Conservation (phyloP, 2,113 vertebrate species). For the Poeciliopsis turrubarensis region DNA sequence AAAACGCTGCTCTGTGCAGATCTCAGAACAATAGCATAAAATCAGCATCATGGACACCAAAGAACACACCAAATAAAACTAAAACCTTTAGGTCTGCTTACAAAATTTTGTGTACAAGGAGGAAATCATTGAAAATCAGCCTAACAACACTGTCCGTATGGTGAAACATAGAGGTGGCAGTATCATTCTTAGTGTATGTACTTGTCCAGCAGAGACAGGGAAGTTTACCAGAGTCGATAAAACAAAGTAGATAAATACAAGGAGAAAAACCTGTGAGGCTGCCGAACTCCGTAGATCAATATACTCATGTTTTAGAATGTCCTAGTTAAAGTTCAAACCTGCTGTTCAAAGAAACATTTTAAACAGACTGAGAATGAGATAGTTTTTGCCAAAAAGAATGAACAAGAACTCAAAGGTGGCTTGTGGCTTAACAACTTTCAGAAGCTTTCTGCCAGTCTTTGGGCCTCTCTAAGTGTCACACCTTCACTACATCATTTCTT, state of each 20-base stretch:
- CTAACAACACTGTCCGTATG: not conserved
- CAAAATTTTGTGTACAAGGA: no score
- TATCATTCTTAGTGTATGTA: not conserved
- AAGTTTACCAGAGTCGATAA: not conserved
- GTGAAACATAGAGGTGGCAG: not conserved
- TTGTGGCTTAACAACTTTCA: not conserved
- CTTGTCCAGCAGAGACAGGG: not conserved
- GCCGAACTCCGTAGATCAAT: not conserved
- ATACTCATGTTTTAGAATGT: not conserved
- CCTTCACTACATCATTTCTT: not conserved
- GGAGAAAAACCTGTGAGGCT: not conserved
- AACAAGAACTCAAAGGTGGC: not conserved
- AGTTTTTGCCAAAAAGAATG: not conserved
- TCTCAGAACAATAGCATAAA: no score
- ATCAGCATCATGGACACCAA: no score
- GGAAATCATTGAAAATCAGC: not conserved
- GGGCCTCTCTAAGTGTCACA: constrained; percentile 3
- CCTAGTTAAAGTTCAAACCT: not conserved
- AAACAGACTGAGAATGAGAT: not conserved
- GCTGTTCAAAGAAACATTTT: not conserved
- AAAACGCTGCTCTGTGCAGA: no score
- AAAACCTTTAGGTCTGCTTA: no score
- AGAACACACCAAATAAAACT: no score
- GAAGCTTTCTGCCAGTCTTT: constrained; percentile 16
- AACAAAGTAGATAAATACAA: no score